Conservation (phyloP, 2,888 invertebrate genomes). For the Iselma pallidipennis region DNA sequence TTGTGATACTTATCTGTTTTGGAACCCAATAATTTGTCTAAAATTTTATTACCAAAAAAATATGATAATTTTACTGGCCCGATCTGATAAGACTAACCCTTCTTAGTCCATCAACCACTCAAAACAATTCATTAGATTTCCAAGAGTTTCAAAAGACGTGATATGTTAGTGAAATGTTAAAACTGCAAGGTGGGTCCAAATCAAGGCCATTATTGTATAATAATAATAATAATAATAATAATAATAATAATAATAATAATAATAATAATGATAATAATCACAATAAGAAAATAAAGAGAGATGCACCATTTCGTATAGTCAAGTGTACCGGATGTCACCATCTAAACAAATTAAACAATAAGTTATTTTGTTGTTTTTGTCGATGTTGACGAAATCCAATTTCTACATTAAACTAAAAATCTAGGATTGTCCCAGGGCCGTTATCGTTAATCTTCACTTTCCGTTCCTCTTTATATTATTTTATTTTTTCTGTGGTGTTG, state of each 20-base stretch:
- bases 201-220: conserved; percentile 24
- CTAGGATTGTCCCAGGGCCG: conserved; percentile 20
- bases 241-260: not conserved
- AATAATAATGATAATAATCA: not conserved
- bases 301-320: not conserved
- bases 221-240: not conserved
- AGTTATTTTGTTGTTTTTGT: not conserved
- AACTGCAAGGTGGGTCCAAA: conserved; percentile 26
- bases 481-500: no score
- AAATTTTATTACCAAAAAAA: not conserved
- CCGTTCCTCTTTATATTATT: no score
- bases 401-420: not conserved
- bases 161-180: conserved; percentile 31
- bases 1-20: not conserved
- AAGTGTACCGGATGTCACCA: not conserved
- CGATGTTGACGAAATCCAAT: conserved; percentile 10
- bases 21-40: not conserved
- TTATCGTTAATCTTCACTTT: not conserved
- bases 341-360: no score
- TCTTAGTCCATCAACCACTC: not conserved
- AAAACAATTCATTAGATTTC: conserved; percentile 5
- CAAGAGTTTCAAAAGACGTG: conserved; percentile 21
- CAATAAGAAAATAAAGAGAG: not conserved
- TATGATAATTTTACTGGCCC: not conserved
- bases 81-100: not conserved